Evolutionary conservation across 2,888 invertebrate species (phyloP).

Genomic region (Synergus gifuensis): DNA sequence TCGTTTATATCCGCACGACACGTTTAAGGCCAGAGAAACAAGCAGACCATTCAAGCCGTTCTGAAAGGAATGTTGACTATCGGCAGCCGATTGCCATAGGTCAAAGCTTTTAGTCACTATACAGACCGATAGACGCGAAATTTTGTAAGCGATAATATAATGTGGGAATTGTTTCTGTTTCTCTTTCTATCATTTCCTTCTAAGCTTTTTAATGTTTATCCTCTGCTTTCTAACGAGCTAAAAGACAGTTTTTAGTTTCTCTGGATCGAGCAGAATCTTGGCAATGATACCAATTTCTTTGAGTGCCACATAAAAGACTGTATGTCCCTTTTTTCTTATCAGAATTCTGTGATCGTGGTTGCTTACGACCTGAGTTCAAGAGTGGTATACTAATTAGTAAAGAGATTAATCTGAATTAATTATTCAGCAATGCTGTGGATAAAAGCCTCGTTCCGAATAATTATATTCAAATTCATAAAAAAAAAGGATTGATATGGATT

Average conservation of each 20-base stretch:
- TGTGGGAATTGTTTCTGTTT: constrained; percentile 58
- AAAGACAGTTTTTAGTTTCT: constrained; percentile 2
- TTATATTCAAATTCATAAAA: too few relatives aligned
- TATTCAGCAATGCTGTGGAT: too few relatives aligned
- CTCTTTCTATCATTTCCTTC: constrained; percentile 42
- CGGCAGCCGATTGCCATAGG: constrained; percentile 74
- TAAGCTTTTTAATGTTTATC: constrained; percentile 24
- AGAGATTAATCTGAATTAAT: not conserved
- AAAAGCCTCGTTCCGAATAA: too few relatives aligned
- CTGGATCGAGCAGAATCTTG: constrained; percentile 4
- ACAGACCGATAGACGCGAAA: constrained; percentile 65
- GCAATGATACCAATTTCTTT: not conserved
- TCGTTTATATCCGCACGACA: not conserved
- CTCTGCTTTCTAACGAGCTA: not conserved
- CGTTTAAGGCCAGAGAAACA: constrained; percentile 61
- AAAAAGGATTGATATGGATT: too few relatives aligned
- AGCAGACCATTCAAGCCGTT: constrained; percentile 70
- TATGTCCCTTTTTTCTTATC: not conserved
- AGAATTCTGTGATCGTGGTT: not conserved
- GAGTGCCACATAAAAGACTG: not conserved
- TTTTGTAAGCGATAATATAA: constrained; percentile 65
- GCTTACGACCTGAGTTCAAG: not conserved
- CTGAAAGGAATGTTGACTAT: constrained; percentile 71
- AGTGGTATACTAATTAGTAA: not conserved
- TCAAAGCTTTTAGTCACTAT: constrained; percentile 72